Evolutionary conservation across 2,888 invertebrate species (phyloP).

Genomic region (Rotaria sp.): DNA sequence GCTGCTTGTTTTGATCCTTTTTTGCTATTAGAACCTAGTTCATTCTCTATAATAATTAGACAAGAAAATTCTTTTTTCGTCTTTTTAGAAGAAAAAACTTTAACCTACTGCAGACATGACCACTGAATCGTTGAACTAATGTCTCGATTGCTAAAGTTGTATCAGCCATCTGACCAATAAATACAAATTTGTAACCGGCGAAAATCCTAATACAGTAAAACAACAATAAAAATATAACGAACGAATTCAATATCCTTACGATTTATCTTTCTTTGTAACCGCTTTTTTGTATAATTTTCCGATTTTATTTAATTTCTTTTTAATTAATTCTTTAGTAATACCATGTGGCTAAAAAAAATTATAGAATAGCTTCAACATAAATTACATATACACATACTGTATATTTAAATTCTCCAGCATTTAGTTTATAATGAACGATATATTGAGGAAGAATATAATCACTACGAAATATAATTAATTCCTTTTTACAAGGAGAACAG

Average conservation of each 20-base stretch:
- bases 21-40: neutral
- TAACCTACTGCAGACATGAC: neutral
- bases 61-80: neutral
- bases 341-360: neutral
- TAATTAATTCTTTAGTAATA: neutral
- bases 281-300: constrained; percentile 40
- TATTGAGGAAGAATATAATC: constrained; percentile 47
- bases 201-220: constrained; percentile 43
- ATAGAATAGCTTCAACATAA: neutral
- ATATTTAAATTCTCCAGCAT: constrained; percentile 28
- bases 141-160: constrained; percentile 43
- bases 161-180: constrained; percentile 43
- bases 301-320: neutral
- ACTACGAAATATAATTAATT: constrained; percentile 47
- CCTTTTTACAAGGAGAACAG: constrained; percentile 47
- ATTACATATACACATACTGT: neutral
- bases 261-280: neutral
- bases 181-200: constrained; percentile 42
- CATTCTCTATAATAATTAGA: neutral
- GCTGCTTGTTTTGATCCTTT: neutral
- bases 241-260: neutral
- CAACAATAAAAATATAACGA: neutral
- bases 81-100: neutral
- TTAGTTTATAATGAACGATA: constrained; percentile 46
- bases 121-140: constrained; percentile 44